Evolutionary conservation across 1,140 invertebrate genomes (phyloP).

Genomic region (Drosophila ohnishii): DNA sequence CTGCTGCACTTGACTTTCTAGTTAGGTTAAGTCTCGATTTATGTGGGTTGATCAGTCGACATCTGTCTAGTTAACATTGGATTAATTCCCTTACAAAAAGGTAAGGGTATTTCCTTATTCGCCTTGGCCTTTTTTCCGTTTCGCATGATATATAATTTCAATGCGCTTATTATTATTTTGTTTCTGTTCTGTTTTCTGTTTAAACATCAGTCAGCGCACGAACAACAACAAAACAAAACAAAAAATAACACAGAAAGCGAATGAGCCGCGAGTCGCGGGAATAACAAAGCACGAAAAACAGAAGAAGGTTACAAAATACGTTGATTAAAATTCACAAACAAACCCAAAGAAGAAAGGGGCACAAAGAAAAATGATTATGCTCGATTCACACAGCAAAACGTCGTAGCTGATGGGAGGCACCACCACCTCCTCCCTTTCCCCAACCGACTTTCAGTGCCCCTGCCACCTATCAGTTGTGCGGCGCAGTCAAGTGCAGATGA

Average conservation of each 20-base stretch:
- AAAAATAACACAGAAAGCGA: slow-evolving; percentile 57
- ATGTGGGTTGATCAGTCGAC: background rate
- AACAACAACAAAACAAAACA: slow-evolving; percentile 12
- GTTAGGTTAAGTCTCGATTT: background rate
- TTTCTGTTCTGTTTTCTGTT: slow-evolving; percentile 30
- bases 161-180: slow-evolving; percentile 38
- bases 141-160: slow-evolving; percentile 30
- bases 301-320: slow-evolving; percentile 68
- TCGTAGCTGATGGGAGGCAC: slow-evolving; percentile 7
- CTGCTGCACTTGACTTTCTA: too few species aligned
- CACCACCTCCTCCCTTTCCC: background rate
- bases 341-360: slow-evolving; percentile 35
- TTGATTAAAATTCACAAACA: slow-evolving; percentile 65
- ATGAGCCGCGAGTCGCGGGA: slow-evolving; percentile 36
- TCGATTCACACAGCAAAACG: slow-evolving; percentile 29
- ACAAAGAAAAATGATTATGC: slow-evolving; percentile 56
- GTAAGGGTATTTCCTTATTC: slow-evolving; percentile 2
- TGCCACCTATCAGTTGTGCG: slow-evolving; percentile 18
- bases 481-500: slow-evolving; percentile 70
- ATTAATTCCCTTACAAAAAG: too few species aligned
- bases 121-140: slow-evolving; percentile 22
- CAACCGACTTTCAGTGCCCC: background rate
- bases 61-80: too few species aligned
- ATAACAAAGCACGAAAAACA: slow-evolving; percentile 42
- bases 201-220: slow-evolving; percentile 33